Evolutionary conservation across 2,113 vertebrate genomes (phyloP), one percentile per base, ranked within the genome.

Genomic region (Rhinoderma darwinii): DNA sequence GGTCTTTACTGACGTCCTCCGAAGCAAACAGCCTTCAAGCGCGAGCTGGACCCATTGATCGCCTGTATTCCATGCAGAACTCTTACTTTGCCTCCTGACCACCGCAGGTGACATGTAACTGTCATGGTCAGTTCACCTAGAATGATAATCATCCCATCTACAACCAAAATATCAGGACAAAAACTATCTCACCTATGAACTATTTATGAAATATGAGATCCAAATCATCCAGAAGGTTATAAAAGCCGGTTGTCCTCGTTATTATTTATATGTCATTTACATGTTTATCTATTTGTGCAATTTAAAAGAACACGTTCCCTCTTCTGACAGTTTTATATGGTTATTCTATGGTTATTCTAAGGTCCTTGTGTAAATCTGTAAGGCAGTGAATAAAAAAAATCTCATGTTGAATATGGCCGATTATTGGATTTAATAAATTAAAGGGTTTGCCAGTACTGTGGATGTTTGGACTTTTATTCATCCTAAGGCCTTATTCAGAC

Each of bases 11-110:
- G 86, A 93, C 94, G 27, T 91, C 95, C 0, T 93, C 95, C 0
- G 96, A 96, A 0, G 91, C 92, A 37, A 93, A 92, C 83, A 94
- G 95, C 68, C 90, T 97, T 89, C 89, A 95, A 22, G 95, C 94
- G 6, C 93, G 95, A 5, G 94, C 97, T 91, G 96, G 96, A 90
- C 96, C 96, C 89, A 97, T 97, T 0, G 96, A 97, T 91, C 96
- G 95, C 59, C 96, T 97, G 81, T 97, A 97, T 91, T 97, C 96
- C 90, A 97, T 97, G 96, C 96, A 97, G 91, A 97, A 94, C 92
- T 97, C 96, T 90, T 97, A 97, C 92, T 97, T 97, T 94, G 96
- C 96, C 61, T 97, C 96, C 92, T 97, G 96, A 97, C 96, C 93
- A 0, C 2, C 8, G 63, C 22, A 50, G 5, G 17, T 44, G n/a